phyloP scores from a whole-genome alignment of 2,113 vertebrate species.

The Oostethus manadensis region DNA sequence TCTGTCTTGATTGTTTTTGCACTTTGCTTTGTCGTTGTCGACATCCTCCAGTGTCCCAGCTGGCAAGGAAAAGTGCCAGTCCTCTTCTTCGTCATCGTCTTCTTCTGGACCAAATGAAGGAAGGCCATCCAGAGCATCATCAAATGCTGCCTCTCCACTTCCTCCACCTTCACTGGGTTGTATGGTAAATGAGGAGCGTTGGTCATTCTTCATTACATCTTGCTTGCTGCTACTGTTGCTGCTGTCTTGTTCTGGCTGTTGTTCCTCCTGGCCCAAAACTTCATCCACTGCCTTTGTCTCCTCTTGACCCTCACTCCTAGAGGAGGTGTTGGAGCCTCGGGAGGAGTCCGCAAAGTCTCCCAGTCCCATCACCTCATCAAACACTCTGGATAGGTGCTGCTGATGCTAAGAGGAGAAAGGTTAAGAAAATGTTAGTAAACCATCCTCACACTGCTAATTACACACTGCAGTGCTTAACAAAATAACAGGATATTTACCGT shows the following conservation, averaged over 20 bases:
- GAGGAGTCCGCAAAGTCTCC: conserved; percentile 59
- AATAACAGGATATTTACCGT: no score
- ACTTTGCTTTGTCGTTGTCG: conserved; percentile 16
- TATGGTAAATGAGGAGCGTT: conserved; percentile 22
- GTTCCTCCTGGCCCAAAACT: conserved; percentile 26
- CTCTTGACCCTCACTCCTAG: conserved; percentile 44
- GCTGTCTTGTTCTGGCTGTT: conserved; percentile 34
- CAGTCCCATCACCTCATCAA: conserved; percentile 65
- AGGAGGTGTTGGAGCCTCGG: conserved; percentile 49
- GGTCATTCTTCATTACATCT: conserved; percentile 35
- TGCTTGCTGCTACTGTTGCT: conserved; percentile 42
- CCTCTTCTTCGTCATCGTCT: conserved; percentile 60
- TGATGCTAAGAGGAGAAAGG: conserved; percentile 45
- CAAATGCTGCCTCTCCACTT: conserved; percentile 44
- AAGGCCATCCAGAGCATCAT: conserved; percentile 55
- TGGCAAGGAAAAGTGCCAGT: conserved; percentile 61
- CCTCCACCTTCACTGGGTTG: conserved; percentile 23
- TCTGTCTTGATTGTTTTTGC: conserved; percentile 1
- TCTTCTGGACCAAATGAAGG: conserved; percentile 52
- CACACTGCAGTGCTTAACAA: no score
- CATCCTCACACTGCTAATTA: background rate
- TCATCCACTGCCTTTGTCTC: conserved; percentile 38
- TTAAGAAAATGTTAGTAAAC: background rate
- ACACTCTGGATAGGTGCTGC: conserved; percentile 54
- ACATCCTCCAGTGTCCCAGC: conserved; percentile 36